Evolutionary conservation across 2,888 invertebrate genomes (phyloP), one percentile per base, ranked within the genome.

Genomic region (Liopterus haemorrhoidalis): DNA sequence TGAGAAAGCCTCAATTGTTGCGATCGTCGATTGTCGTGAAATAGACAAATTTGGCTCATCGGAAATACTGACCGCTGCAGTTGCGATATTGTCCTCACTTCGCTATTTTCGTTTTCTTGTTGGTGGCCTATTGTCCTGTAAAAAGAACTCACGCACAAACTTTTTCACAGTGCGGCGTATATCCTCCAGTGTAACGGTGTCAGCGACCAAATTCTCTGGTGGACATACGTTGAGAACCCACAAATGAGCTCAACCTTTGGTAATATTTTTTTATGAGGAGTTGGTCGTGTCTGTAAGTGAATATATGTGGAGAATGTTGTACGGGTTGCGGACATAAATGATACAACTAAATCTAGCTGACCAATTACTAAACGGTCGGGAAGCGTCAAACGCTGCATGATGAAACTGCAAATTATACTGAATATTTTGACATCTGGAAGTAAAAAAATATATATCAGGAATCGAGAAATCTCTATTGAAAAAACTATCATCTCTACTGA

Each of bases 111-210:
- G 35, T 41, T 31, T 21, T 20, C 21, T 30, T 41, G n/a, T 19
- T 20, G 21, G 41, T 33, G 33, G 24, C 24, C 36, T 42, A 15
- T 25, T 35, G 36, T 36, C 36, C 24, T 36, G 19, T 36, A 42
- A 31, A 30, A 24, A 31, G 22, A 41, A 14, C 20, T 41, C 15
- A 20, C 21, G 14, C 32, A 31, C 41, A 20, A 31, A 41, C 42
- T 35, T 18, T 16, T 18, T 9, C 42, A 36, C 33, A 24, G 41
- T 41, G 41, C 41, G 42, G 36, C 36, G 28, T 36, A 42, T 36
- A 3, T 16, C 36, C 36, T 42, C 22, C 36, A 42, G 36, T 28
- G 41, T 21, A 41, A 30, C 32, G 25, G 22, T 41, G 41, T 22
- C 32, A 9, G 22, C 30, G 21, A 41, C 24, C 18, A 22, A 36